These are phyloP conservation scores for Acholoe squamosa DNA, from an alignment of 2,888 invertebrate genomes.

Conservation along the genomic window DNA sequence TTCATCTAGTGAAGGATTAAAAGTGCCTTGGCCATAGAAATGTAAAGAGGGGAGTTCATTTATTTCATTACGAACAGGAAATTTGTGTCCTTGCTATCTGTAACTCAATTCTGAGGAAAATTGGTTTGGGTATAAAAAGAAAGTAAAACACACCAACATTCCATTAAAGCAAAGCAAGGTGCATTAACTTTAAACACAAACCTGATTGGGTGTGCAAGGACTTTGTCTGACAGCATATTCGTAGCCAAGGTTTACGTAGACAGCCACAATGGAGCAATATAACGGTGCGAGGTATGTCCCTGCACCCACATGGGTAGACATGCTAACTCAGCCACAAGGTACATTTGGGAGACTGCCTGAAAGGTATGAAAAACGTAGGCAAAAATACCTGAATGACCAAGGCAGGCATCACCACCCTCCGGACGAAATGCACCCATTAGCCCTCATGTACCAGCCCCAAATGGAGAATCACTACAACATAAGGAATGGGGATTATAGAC, in stretches of 20 bases:
- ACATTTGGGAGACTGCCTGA: not conserved
- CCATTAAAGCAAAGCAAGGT: no score
- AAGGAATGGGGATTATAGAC: not conserved
- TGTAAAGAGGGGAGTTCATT: no score
- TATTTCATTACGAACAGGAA: no score
- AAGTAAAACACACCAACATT: no score
- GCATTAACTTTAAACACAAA: no score
- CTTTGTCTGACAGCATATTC: no score
- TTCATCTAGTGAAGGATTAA: no score
- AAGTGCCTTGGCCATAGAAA: no score
- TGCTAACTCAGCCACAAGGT: not conserved
- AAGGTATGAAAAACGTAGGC: not conserved
- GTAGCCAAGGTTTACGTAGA: not conserved
- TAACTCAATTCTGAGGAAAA: no score
- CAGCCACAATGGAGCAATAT: not conserved
- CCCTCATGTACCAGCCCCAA: not conserved
- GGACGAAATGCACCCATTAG: not conserved
- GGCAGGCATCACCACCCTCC: not conserved
- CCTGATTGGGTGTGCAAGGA: no score
- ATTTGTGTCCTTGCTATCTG: no score
- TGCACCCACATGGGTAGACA: not conserved
- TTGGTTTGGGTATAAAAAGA: no score
- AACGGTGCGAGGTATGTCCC: not conserved
- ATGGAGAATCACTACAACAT: not conserved
- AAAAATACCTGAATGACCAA: not conserved